Evolutionary conservation across 2,888 invertebrate genomes (phyloP).

Genomic region (Drosophila birchii): DNA sequence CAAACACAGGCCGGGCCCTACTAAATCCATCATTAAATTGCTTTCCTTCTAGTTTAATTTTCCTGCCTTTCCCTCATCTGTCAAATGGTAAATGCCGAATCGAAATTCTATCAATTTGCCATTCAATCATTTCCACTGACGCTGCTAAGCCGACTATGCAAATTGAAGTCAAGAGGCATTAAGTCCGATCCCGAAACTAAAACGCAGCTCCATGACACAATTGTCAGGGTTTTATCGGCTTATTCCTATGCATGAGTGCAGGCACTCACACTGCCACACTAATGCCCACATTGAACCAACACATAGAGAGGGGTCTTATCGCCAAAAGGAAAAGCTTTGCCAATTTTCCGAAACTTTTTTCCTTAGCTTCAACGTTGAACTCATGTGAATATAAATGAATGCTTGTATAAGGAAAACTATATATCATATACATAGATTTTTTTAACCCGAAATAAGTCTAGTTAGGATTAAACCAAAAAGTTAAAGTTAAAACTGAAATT

Average conservation of each 20-base stretch:
- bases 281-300: conserved; percentile 4
- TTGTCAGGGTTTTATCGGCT: conserved; percentile 75
- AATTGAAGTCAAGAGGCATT: conserved; percentile 71
- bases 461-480: background rate
- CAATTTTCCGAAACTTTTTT: conserved; percentile 20
- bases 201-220: conserved; percentile 62
- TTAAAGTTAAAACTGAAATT: background rate
- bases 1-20: conserved; percentile 1
- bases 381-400: conserved; percentile 8
- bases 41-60: conserved; percentile 18
- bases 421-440: background rate
- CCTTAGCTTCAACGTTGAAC: background rate
- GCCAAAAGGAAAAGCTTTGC: conserved; percentile 19
- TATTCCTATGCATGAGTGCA: conserved; percentile 68
- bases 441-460: background rate
- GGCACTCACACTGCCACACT: conserved; percentile 28
- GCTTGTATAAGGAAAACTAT: conserved; percentile 13
- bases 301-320: conserved; percentile 15
- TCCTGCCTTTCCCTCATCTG: background rate
- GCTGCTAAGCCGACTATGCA: conserved; percentile 64
- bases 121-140: conserved; percentile 51
- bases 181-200: conserved; percentile 65
- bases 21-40: conserved; percentile 8
- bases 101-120: conserved; percentile 60
- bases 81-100: conserved; percentile 40